Conservation (phyloP, 2,797 vertebrate species). For the Chaetophractus vellerosus region DNA sequence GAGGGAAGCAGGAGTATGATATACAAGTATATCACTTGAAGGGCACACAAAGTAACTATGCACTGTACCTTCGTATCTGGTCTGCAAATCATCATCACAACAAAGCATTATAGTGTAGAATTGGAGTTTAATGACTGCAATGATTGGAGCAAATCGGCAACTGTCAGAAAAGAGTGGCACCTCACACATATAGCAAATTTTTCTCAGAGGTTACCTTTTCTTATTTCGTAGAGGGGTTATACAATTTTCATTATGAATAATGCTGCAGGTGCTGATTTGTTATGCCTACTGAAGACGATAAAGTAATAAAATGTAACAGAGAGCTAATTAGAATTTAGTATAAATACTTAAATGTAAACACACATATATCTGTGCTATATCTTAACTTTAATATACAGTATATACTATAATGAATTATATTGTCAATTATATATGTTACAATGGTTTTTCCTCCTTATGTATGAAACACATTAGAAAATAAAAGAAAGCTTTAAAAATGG, state of each 20-base stretch:
- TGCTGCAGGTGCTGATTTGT: background rate
- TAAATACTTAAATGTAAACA: too few species aligned
- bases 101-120: rapidly evolving
- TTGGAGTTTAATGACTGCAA: background rate
- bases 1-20: background rate
- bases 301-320: background rate
- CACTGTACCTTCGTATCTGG: background rate
- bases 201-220: background rate
- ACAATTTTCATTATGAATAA: background rate
- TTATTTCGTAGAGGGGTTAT: background rate
- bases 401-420: background rate
- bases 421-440: background rate
- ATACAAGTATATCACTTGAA: background rate
- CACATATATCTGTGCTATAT: background rate
- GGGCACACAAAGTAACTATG: background rate
- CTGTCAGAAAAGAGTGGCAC: background rate
- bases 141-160: background rate
- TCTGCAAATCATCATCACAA: background rate
- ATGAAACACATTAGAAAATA: background rate
- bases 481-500: constrained; percentile 54
- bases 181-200: background rate
- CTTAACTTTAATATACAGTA: background rate
- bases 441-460: background rate
- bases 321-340: background rate
- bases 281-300: background rate